phyloP scores from a whole-genome alignment of 2,797 vertebrate species.

The Rallus crepitans region DNA sequence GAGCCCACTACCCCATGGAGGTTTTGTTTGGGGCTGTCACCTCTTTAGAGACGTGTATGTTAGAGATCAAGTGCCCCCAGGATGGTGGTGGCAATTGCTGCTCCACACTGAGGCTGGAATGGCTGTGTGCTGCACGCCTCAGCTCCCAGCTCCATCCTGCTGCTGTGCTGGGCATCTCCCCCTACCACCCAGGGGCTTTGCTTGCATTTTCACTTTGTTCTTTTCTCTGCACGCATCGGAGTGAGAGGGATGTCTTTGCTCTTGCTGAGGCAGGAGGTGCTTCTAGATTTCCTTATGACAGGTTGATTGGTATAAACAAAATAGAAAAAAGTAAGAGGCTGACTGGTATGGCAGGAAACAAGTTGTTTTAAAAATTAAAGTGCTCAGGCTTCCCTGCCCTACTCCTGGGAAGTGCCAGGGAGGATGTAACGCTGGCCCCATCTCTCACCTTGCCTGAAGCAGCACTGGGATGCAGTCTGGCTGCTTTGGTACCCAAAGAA shows the following conservation, averaged over 20 bases:
- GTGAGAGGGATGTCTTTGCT: background rate
- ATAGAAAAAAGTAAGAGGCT: background rate
- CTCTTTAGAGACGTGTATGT: background rate
- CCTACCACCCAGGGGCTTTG: background rate
- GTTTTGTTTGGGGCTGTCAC: background rate
- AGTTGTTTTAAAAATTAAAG: background rate
- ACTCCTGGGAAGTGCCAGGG: background rate
- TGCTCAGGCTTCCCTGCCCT: background rate
- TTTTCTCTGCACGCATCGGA: background rate
- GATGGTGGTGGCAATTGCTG: background rate
- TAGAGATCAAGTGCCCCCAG: too few species aligned
- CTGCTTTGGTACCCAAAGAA: constrained; percentile 33
- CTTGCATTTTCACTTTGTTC: background rate
- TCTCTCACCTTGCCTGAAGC: fast-evolving
- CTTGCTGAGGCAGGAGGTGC: background rate
- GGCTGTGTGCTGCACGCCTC: fast-evolving
- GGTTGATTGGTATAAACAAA: background rate
- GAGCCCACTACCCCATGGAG: background rate
- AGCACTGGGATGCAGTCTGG: background rate
- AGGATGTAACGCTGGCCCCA: background rate
- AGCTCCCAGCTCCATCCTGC: background rate
- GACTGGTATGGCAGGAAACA: background rate
- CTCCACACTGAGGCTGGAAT: too few species aligned
- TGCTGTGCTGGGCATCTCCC: background rate
- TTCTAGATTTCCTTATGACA: background rate